These are phyloP conservation scores for Catamblyrhynchus diadema DNA, from an alignment of 2,797 vertebrate genomes.

Conservation along the genomic window DNA sequence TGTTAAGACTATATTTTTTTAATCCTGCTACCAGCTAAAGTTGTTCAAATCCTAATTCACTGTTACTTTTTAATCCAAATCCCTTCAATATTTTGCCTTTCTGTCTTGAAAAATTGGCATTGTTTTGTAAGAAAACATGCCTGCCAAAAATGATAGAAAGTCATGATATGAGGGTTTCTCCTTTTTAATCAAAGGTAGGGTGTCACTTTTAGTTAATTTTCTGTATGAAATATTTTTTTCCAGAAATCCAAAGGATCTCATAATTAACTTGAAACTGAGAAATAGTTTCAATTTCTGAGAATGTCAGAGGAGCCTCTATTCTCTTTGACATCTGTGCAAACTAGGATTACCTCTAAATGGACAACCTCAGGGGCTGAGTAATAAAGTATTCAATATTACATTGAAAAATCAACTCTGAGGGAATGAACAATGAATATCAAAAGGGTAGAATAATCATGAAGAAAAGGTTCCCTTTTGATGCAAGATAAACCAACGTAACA, in stretches of 20 bases:
- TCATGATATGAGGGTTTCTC: accelerated
- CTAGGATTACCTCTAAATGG: background rate
- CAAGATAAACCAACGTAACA: background rate
- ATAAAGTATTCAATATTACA: background rate
- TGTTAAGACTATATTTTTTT: background rate
- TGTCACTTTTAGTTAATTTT: background rate
- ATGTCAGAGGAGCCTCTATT: background rate
- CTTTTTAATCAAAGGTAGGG: background rate
- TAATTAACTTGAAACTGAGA: background rate
- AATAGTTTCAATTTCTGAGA: background rate
- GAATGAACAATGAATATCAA: background rate
- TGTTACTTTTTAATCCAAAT: background rate
- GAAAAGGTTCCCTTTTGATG: background rate
- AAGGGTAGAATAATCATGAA: background rate
- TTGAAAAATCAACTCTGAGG: background rate
- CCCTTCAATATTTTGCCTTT: background rate
- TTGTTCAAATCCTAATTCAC: background rate
- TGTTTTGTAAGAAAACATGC: background rate
- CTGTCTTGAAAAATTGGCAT: background rate
- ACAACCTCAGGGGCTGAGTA: background rate
- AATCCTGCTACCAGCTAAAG: background rate
- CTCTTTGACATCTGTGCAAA: background rate
- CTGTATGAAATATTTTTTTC: background rate
- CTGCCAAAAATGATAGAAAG: background rate
- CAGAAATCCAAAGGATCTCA: background rate